Percentiles rank a stretch among this genome's conserved stretches.
Evolutionary conservation across 2,888 invertebrate genomes (phyloP).

Genomic region (Busseola fusca): DNA sequence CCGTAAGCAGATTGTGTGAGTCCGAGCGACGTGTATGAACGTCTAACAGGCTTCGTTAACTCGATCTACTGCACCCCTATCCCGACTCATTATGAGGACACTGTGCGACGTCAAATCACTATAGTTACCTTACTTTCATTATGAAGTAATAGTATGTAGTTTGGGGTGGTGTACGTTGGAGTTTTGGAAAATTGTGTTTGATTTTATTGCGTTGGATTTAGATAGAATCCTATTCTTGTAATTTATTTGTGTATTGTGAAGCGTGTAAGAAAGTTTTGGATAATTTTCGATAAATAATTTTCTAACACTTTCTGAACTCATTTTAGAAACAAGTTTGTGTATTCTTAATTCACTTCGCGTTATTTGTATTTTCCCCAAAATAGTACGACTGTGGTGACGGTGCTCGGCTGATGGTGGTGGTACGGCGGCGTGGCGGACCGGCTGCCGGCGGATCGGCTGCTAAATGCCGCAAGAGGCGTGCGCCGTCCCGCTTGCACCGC

Average conservation of each 20-base stretch:
- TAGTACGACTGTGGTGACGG: constrained; percentile 35
- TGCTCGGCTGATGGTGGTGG: constrained; percentile 41
- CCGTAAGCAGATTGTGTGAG: constrained; percentile 73
- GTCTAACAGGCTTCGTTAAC: constrained; percentile 78
- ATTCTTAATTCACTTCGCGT: constrained; percentile 36
- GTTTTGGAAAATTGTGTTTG: background rate
- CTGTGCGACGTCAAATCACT: constrained; percentile 50
- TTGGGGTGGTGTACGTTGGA: constrained; percentile 1
- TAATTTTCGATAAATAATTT: background rate
- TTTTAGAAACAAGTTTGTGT: constrained; percentile 1
- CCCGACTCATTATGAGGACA: constrained; percentile 61
- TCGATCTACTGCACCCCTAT: constrained; percentile 66
- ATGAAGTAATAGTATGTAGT: constrained; percentile 15
- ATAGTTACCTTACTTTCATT: constrained; percentile 50
- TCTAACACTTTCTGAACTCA: constrained; percentile 18
- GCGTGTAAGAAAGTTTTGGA: background rate
- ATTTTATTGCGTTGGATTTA: background rate
- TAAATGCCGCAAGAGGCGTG: constrained; percentile 86
- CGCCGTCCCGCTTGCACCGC: constrained; percentile 83
- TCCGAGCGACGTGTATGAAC: constrained; percentile 65
- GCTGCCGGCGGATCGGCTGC: constrained; percentile 79
- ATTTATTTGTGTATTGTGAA: background rate
- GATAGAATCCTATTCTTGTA: background rate
- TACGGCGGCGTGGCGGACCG: constrained; percentile 58
- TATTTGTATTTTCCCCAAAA: constrained; percentile 8